phyloP scores from a whole-genome alignment of 2,797 vertebrate genomes.

The Anisognathus igniventris region DNA sequence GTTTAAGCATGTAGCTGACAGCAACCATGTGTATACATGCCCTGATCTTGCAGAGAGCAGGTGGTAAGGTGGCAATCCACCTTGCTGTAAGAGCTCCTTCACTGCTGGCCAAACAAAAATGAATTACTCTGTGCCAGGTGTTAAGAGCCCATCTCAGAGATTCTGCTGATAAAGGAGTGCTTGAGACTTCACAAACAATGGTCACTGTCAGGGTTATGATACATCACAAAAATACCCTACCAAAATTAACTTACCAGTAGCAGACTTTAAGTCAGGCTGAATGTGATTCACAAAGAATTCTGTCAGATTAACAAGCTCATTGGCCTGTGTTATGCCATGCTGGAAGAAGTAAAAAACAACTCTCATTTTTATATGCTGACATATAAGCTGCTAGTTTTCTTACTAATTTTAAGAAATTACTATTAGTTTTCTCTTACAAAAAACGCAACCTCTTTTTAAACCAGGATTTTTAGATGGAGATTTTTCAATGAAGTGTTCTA shows the following conservation, averaged over 20 bases:
- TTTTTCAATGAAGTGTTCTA: not conserved
- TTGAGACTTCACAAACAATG: not conserved
- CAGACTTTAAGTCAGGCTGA: conserved; percentile 90
- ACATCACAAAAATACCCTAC: fast-evolving
- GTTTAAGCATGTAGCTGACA: not conserved
- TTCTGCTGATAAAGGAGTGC: not conserved
- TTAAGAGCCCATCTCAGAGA: not conserved
- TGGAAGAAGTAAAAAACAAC: conserved; percentile 58
- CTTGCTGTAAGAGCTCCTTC: not conserved
- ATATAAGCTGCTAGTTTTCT: not conserved
- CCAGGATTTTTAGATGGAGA: not conserved
- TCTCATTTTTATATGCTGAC: not conserved
- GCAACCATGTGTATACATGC: not conserved
- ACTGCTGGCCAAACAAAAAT: not conserved
- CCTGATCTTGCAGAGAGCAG: not conserved
- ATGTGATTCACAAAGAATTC: conserved; percentile 98
- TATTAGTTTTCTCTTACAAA: not conserved
- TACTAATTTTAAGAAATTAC: not conserved
- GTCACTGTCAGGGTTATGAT: not conserved
- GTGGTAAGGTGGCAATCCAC: not conserved
- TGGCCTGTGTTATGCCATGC: conserved; percentile 99
- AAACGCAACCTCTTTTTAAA: not conserved
- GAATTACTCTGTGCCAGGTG: not conserved
- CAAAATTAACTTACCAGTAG: conserved; percentile 80
- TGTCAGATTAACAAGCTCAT: conserved; percentile 93